Evolutionary conservation across 2,113 vertebrate genomes (phyloP).

Genomic region (Oryzias curvinotus): DNA sequence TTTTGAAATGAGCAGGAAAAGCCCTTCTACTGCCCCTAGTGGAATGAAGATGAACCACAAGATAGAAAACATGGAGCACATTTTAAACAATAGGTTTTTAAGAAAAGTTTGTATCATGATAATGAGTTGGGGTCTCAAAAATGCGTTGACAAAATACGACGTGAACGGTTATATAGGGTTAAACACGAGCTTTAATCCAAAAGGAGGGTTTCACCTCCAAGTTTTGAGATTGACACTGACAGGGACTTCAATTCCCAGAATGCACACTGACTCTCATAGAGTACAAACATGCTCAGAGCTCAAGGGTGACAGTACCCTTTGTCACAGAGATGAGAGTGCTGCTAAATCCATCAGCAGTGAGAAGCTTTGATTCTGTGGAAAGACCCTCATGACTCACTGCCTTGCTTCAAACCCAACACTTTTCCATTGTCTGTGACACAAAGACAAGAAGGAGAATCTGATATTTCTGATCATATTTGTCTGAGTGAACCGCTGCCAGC

Average conservation of each 20-base stretch:
- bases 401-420: constrained; percentile 61
- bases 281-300: constrained; percentile 44
- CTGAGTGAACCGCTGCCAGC: constrained; percentile 42
- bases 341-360: constrained; percentile 56
- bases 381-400: constrained; percentile 67
- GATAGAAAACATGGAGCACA: too few species aligned
- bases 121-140: too few species aligned
- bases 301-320: constrained; percentile 27
- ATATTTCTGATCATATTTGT: constrained; percentile 58
- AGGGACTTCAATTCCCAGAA: constrained; percentile 31
- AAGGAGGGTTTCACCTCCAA: constrained; percentile 12
- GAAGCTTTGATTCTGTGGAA: constrained; percentile 59
- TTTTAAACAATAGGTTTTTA: too few species aligned
- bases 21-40: too few species aligned
- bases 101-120: too few species aligned
- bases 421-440: constrained; percentile 53
- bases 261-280: constrained; percentile 30
- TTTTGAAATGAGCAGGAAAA: too few species aligned
- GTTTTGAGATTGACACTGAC: too few species aligned
- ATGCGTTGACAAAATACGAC: too few species aligned
- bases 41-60: too few species aligned
- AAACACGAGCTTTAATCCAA: constrained; percentile 43
- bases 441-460: constrained; percentile 30
- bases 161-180: not conserved
- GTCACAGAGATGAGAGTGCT: constrained; percentile 42